Conservation (phyloP, 2,797 vertebrate genomes). For the Cyprinella venusta region DNA sequence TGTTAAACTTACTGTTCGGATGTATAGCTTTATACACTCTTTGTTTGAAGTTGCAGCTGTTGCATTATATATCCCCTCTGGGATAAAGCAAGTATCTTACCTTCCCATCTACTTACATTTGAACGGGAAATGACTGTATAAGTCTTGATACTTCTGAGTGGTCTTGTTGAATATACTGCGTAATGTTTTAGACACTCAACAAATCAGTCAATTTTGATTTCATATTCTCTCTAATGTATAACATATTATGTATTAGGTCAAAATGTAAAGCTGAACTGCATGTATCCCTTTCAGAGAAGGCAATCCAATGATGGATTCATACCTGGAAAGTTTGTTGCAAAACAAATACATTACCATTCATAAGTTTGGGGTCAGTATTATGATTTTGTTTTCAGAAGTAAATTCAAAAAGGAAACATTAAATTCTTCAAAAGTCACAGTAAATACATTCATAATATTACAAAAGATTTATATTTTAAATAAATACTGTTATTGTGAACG, state of each 20-base stretch:
- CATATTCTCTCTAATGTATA: background rate
- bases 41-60: conserved; percentile 50
- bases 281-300: background rate
- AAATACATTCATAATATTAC: background rate
- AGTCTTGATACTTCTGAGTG: background rate
- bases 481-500: too few relatives aligned
- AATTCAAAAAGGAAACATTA: background rate
- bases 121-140: conserved; percentile 7
- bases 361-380: background rate
- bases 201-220: background rate
- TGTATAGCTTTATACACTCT: conserved; percentile 13
- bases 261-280: background rate
- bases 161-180: conserved; percentile 19
- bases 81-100: conserved; percentile 16
- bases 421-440: background rate
- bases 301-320: background rate
- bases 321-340: background rate
- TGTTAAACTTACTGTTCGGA: conserved; percentile 2
- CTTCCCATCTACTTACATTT: background rate
- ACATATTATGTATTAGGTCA: background rate
- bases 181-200: background rate
- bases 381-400: background rate
- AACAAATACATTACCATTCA: background rate
- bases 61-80: conserved; percentile 32
- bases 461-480: background rate